phyloP scores from a whole-genome alignment of 2,797 vertebrate species.

The Zenarchopterus dispar region DNA sequence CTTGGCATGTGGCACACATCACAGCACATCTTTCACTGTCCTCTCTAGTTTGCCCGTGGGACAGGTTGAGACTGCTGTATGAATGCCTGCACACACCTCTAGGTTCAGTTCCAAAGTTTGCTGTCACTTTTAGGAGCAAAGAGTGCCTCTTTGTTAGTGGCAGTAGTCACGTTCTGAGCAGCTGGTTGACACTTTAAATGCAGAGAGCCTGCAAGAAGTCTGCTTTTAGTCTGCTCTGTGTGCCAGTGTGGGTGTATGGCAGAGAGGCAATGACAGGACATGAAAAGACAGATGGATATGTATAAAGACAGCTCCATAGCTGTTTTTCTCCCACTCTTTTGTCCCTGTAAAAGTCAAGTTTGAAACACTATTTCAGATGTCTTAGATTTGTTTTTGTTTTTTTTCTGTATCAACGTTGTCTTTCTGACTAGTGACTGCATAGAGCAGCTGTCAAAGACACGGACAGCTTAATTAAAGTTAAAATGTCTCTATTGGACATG shows the following conservation, averaged over 20 bases:
- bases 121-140: slow-evolving; percentile 24
- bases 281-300: slow-evolving; percentile 27
- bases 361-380: slow-evolving; percentile 42
- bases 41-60: slow-evolving; percentile 51
- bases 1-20: slow-evolving; percentile 73
- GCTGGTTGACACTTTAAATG: slow-evolving; percentile 34
- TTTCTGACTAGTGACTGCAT: slow-evolving; percentile 42
- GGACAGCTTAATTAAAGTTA: slow-evolving; percentile 46
- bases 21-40: slow-evolving; percentile 71
- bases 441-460: slow-evolving; percentile 43
- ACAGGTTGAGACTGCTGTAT: slow-evolving; percentile 57
- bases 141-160: slow-evolving; percentile 39
- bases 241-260: slow-evolving; percentile 30
- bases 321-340: slow-evolving; percentile 34
- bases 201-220: slow-evolving; percentile 39
- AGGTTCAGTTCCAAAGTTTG: slow-evolving; percentile 49
- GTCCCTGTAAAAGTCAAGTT: slow-evolving; percentile 46
- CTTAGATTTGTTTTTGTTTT: slow-evolving; percentile 26
- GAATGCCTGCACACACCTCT: slow-evolving; percentile 52
- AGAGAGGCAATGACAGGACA: slow-evolving; percentile 24
- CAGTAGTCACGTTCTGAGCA: slow-evolving; percentile 44
- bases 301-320: slow-evolving; percentile 36
- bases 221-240: slow-evolving; percentile 43
- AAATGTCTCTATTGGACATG: slow-evolving; percentile 47
- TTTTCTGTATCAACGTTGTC: slow-evolving; percentile 1